These are phyloP conservation scores for Pandemis heparana DNA, from an alignment of 2,888 invertebrate species.

Conservation along the genomic window DNA sequence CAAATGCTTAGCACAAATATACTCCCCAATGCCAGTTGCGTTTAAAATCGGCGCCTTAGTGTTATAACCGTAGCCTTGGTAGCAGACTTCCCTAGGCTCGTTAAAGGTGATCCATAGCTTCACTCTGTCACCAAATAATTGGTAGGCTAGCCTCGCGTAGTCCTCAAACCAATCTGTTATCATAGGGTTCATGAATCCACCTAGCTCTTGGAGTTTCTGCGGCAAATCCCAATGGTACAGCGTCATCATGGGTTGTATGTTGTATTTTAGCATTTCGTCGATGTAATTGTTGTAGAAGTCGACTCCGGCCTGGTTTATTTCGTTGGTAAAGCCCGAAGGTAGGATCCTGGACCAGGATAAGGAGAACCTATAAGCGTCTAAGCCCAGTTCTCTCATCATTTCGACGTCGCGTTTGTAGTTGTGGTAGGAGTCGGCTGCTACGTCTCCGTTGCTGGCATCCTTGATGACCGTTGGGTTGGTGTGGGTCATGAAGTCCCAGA, in stretches of 20 bases:
- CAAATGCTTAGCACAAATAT: conserved; percentile 80
- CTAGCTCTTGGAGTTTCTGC: conserved; percentile 80
- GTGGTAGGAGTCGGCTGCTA: conserved; percentile 86
- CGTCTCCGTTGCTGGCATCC: conserved; percentile 83
- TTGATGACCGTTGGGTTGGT: conserved; percentile 67
- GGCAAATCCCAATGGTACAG: conserved; percentile 86
- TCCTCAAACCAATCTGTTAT: conserved; percentile 78
- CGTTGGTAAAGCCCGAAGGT: conserved; percentile 81
- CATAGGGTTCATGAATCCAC: conserved; percentile 79
- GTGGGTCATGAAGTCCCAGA: conserved; percentile 41
- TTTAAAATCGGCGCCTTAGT: conserved; percentile 60
- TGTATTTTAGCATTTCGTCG: conserved; percentile 85
- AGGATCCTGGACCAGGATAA: conserved; percentile 88
- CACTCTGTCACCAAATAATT: conserved; percentile 66
- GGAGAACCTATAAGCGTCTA: conserved; percentile 83
- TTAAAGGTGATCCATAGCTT: conserved; percentile 78
- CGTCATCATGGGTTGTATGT: conserved; percentile 86
- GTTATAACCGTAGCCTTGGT: conserved; percentile 27
- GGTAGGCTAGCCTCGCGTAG: conserved; percentile 77
- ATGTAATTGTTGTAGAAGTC: conserved; percentile 88
- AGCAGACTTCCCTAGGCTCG: conserved; percentile 64
- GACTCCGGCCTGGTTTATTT: conserved; percentile 85
- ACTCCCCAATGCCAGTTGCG: conserved; percentile 72
- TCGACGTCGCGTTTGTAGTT: conserved; percentile 85
- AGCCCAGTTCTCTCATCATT: conserved; percentile 74